Base-by-base conservation (phyloP, 1,140 invertebrate genomes). In the Sycophaga agraensis region DNA sequence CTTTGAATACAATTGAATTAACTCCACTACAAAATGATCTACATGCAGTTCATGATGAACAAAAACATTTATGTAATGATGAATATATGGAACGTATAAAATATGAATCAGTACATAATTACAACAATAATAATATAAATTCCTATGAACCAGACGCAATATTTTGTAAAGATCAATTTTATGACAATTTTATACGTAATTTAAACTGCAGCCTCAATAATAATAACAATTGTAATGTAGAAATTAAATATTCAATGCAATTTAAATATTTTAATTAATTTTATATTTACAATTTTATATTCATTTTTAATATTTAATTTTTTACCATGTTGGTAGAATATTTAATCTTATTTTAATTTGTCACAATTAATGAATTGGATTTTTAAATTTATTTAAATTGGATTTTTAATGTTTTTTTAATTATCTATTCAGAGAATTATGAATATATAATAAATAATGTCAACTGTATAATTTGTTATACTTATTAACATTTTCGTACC, bases 241-340 rank as follows among this genome's bases (percentile, higher is more conserved):
- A 53, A 43, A 4, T 61, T n/a, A 53, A 61, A 61, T 61, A 17
- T 24, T 53, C 49, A 17, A 61, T 61, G 59, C 54, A 61, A 19
- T 1, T 61, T 0, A 54, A 61, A 45, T 43, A 42, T 42, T 59
- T 51, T 43, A 2, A 50, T 7, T 50, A 5, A 50, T 21, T 31
- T 16, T 14, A 19, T 6, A 31, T 31, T 19, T 19, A n/a, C n/a
- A n/a, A n/a, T n/a, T n/a, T n/a, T n/a, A n/a, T n/a, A n/a, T n/a
- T n/a, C n/a, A n/a, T n/a, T n/a, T n/a, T n/a, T n/a, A n/a, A n/a
- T n/a, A n/a, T n/a, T n/a, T n/a, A n/a, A n/a, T n/a, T n/a, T n/a
- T n/a, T n/a, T n/a, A n/a, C n/a, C n/a, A n/a, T n/a, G n/a, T n/a
- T n/a, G n/a, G n/a, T n/a, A n/a, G n/a, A n/a, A n/a, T n/a, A n/a